Evolutionary conservation across 2,113 vertebrate genomes (phyloP), one percentile per base, ranked within the genome.

Genomic region (Mastomys natalensis): DNA sequence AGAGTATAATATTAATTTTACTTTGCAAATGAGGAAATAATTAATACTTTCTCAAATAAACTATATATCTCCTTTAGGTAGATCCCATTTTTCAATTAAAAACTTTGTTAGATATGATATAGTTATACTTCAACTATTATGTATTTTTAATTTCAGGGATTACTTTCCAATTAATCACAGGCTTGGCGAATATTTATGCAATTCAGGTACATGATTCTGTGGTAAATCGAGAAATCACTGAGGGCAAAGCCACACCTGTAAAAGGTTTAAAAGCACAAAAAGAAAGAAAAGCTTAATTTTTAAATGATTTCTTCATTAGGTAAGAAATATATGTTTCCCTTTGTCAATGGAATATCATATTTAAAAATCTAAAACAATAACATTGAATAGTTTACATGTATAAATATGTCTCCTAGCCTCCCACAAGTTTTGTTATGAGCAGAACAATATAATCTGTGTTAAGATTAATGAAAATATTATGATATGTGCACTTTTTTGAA

Each of bases 91-190:
- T 53, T 96, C 92, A 6, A 68, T 21, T 2, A 66, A 2, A 82
- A 80, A 55, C 1, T 86, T 94, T 82, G 0, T 74, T 84, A 43
- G 82, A 87, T 68, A 68, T 34, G 29, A 51, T 80, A 89, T 48
- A 95, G 24, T 77, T 15, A 91, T 4, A 45, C 51, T 34, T 73
- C 58, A 34, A 34, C 66, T 68, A 68, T 68, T 93, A 22, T 95
- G 93, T 81, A 37, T 12, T 95, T 91, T 74, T 31, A 6, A 86
- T 94, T 97, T 88, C 73, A 98, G 97, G 58, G 53, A 29, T 34
- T 62, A 0, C 55, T 55, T 93, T 58, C 64, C 94, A 98, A 95
- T 0, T 60, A 5, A 17, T 9, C 3, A 66, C 80, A 43, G 17
- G 92, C 62, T 11, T 66, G 15, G 72, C 93, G 16, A 90, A 45